Conservation (phyloP, 2,888 invertebrate genomes). For the Sesia apiformis region DNA sequence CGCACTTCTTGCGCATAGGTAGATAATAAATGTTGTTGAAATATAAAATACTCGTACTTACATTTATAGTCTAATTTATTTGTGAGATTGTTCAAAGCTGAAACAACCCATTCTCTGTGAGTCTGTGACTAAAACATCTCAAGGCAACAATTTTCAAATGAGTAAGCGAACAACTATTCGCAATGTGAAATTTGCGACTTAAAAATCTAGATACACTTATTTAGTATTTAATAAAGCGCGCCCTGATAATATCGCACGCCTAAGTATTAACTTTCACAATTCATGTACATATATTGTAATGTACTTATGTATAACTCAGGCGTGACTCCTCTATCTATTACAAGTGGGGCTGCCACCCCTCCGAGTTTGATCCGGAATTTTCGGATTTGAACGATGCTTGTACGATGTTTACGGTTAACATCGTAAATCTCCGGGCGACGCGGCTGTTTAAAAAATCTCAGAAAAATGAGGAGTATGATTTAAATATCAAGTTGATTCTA, state of each 20-base stretch:
- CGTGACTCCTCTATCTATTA: too few relatives aligned
- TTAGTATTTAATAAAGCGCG: neutral
- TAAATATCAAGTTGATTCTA: too few relatives aligned
- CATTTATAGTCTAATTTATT: constrained; percentile 30
- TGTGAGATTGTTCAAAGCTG: constrained; percentile 59
- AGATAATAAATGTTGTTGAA: constrained; percentile 25
- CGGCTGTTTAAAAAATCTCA: too few relatives aligned
- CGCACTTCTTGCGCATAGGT: constrained; percentile 36
- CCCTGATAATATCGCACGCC: neutral
- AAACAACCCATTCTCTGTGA: constrained; percentile 59
- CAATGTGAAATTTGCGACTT: constrained; percentile 23
- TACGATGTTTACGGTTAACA: too few relatives aligned
- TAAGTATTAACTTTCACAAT: neutral
- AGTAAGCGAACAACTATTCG: constrained; percentile 42
- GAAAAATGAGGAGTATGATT: too few relatives aligned
- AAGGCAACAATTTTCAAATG: constrained; percentile 55
- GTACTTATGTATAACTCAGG: too few relatives aligned
- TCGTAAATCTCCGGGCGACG: too few relatives aligned
- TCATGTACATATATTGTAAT: neutral
- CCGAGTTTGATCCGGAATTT: too few relatives aligned
- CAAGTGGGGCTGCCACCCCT: too few relatives aligned
- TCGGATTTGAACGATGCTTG: too few relatives aligned
- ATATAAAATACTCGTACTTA: constrained; percentile 48
- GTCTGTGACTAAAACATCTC: constrained; percentile 32
- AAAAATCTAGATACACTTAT: constrained; percentile 7